Evolutionary conservation across 2,888 invertebrate genomes (phyloP), one percentile per base, ranked within the genome.

Genomic region (Dorcus hopei): DNA sequence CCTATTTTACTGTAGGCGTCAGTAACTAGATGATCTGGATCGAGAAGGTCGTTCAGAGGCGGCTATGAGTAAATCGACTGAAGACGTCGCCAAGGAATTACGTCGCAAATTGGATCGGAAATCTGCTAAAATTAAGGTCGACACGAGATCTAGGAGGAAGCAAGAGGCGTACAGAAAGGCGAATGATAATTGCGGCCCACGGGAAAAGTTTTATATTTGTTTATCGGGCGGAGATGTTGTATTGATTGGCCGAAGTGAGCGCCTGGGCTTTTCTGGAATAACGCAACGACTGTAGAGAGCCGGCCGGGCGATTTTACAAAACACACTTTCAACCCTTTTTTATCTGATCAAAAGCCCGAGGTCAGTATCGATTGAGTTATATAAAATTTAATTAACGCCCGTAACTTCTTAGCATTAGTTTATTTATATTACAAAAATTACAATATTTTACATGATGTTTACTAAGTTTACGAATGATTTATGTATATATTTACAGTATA

Each of bases 171-270:
- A 33, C 26, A 4, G 6, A 33, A 33, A 33, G 26, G 26, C 26
- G 26, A 33, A 33, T 33, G 26, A 33, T 33, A 33, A 33, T 33
- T 33, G 26, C 26, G 26, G 26, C 26, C 26, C 26, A 33, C 26
- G 26, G 41, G 14, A 41, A 41, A 41, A 11, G 41, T 41, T 9
- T 9, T 33, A 65, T 63, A 58, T 63, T 63, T 59, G 61, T 62
- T 63, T 65, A 68, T 68, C 64, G 64, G 61, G 65, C 61, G 52
- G 58, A 58, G 62, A 67, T 63, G 62, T 60, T 54, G 62, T 68
- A 70, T 72, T 70, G 70, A 72, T 70, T 69, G 67, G 63, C 62
- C 65, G 62, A 57, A 67, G 63, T 61, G 62, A 61, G 62, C 65
- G 67, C 62, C 64, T 62, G 63, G 67, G 63, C 65, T 62, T 64